These are phyloP conservation scores for Drosophila sechellia DNA, from an alignment of 1,140 invertebrate species.

Conservation along the genomic window DNA sequence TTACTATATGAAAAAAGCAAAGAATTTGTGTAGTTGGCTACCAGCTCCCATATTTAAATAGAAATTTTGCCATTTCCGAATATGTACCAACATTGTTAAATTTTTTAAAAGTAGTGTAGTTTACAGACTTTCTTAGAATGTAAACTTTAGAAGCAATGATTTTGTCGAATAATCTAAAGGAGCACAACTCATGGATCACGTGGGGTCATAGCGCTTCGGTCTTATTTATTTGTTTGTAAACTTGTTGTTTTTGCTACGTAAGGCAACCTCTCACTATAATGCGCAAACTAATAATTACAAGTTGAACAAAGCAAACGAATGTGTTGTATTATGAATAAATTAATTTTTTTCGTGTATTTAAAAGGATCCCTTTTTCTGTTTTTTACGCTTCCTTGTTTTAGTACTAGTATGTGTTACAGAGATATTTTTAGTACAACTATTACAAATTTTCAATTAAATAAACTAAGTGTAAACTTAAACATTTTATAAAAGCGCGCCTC, in stretches of 20 bases:
- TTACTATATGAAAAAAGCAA: constrained; percentile 12
- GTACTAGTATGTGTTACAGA: constrained; percentile 77
- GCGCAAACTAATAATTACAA: constrained; percentile 42
- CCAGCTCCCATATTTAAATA: not conserved
- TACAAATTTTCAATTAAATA: constrained; percentile 69
- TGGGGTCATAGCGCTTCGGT: not conserved
- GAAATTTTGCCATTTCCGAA: too few relatives aligned
- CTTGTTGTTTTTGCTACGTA: constrained; percentile 14
- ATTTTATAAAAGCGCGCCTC: constrained; percentile 69
- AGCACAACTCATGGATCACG: not conserved
- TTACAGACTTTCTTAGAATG: not conserved
- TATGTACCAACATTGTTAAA: too few relatives aligned
- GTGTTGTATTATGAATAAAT: constrained; percentile 68
- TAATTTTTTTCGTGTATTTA: constrained; percentile 59
- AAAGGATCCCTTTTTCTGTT: constrained; percentile 46
- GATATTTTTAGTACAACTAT: constrained; percentile 67
- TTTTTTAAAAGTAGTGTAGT: too few relatives aligned
- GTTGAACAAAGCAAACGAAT: constrained; percentile 34
- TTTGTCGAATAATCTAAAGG: not conserved
- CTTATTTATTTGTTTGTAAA: constrained; percentile 10
- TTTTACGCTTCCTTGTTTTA: constrained; percentile 60
- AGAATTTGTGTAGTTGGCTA: not conserved
- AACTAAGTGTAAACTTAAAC: constrained; percentile 71
- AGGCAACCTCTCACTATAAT: constrained; percentile 22
- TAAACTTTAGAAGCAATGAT: not conserved